A percentile compares a stretch with the other conserved stretches of the same genome.
phyloP scores from a whole-genome alignment of 2,113 vertebrate species.

The Paedocypris sp. region DNA sequence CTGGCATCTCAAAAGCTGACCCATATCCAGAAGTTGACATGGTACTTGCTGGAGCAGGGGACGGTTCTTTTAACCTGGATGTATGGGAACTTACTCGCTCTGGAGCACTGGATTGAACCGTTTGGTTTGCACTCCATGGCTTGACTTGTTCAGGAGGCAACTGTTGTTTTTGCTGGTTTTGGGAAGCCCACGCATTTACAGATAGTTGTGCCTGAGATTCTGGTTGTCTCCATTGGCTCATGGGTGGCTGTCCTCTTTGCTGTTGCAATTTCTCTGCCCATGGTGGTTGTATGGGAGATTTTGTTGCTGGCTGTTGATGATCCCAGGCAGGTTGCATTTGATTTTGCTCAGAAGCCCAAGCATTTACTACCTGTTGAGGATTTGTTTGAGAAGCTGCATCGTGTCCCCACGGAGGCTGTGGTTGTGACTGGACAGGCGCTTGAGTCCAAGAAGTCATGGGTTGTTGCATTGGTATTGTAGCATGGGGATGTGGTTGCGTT shows the following conservation, averaged over 20 bases:
- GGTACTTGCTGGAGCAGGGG: constrained; percentile 57
- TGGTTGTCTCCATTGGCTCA: constrained; percentile 46
- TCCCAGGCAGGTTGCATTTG: constrained; percentile 48
- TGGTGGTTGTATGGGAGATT: constrained; percentile 43
- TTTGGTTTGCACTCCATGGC: constrained; percentile 59
- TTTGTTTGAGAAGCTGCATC: constrained; percentile 10
- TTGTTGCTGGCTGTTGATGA: constrained; percentile 41
- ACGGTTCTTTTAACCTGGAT: constrained; percentile 52
- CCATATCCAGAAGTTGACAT: constrained; percentile 52
- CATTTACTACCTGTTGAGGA: constrained; percentile 29
- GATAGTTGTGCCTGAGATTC: constrained; percentile 42
- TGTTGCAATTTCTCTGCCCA: constrained; percentile 49
- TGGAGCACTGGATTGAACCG: constrained; percentile 54
- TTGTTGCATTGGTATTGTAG: constrained; percentile 16
- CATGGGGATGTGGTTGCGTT: constrained; percentile 17
- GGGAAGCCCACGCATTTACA: constrained; percentile 41
- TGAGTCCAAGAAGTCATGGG: constrained; percentile 15
- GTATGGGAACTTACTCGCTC: constrained; percentile 60
- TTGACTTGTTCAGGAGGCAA: constrained; percentile 54
- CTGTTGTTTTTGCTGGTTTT: constrained; percentile 43
- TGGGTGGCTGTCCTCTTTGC: constrained; percentile 35
- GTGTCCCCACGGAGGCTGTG: constrained; percentile 17
- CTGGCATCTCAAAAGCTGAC: constrained; percentile 74
- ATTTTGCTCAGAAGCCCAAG: constrained; percentile 52
- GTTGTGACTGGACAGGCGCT: constrained; percentile 19